phyloP scores from a whole-genome alignment of 2,797 vertebrate genomes.

The Enteromius radiatus region DNA sequence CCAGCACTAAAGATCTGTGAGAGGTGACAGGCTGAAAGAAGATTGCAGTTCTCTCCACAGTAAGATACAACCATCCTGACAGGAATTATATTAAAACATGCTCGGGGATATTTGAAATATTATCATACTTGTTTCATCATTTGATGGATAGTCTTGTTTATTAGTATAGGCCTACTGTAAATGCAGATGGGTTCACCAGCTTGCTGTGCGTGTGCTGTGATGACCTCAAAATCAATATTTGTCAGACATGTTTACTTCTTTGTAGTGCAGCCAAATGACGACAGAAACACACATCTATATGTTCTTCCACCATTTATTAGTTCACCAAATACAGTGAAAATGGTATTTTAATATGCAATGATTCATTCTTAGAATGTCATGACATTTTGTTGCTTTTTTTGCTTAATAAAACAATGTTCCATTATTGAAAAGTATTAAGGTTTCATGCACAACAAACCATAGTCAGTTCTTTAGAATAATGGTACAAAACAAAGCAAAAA shows the following conservation, averaged over 20 bases:
- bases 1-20: background rate
- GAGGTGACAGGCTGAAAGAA: background rate
- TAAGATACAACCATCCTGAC: background rate
- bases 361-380: constrained; percentile 96
- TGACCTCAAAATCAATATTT: background rate
- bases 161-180: background rate
- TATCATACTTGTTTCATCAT: background rate
- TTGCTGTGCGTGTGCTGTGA: background rate
- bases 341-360: constrained; percentile 97
- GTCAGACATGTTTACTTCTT: background rate
- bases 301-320: constrained; percentile 90
- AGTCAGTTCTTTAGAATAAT: constrained; percentile 90
- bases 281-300: constrained; percentile 64
- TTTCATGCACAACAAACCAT: constrained; percentile 95
- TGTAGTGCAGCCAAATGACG: constrained; percentile 60
- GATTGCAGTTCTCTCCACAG: background rate
- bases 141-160: constrained; percentile 15
- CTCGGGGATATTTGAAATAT: background rate
- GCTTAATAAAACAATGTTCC: constrained; percentile 89
- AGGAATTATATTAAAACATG: background rate
- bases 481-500: constrained; percentile 88
- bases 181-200: background rate
- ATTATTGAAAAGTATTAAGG: constrained; percentile 90
- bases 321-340: constrained; percentile 99
- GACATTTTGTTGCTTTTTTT: constrained; percentile 86